Percentiles rank a stretch among this genome's conserved stretches.
Evolutionary conservation across 1,140 invertebrate species (phyloP).

Genomic region (Maniola jurtina): DNA sequence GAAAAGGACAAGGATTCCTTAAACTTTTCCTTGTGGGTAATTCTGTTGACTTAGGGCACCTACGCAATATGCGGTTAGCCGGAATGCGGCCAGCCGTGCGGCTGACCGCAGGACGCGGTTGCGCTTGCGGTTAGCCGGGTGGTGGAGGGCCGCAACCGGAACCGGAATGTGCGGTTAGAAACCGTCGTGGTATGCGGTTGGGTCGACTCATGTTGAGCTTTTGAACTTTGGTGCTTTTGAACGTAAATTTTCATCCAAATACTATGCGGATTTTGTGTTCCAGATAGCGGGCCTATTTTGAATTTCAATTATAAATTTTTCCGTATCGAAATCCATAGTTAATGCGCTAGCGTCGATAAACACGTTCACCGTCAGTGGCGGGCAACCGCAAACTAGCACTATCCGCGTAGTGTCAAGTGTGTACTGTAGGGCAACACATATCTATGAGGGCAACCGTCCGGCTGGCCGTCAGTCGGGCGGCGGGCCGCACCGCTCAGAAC

Average conservation of each 20-base stretch:
- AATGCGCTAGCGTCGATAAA: slow-evolving; percentile 22
- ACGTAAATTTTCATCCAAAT: slow-evolving; percentile 20
- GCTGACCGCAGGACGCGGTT: too few relatives aligned
- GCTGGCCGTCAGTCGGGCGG: not conserved
- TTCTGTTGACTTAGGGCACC: too few relatives aligned
- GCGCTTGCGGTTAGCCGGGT: too few relatives aligned
- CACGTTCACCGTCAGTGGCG: slow-evolving; percentile 24
- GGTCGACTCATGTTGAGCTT: slow-evolving; percentile 4
- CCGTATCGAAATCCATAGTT: slow-evolving; percentile 26
- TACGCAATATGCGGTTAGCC: too few relatives aligned
- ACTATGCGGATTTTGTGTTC: slow-evolving; percentile 25
- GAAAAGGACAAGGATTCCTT: too few relatives aligned
- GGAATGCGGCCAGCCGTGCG: too few relatives aligned
- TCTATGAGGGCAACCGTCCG: slow-evolving; percentile 11
- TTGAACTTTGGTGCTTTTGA: too few relatives aligned
- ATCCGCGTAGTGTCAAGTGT: slow-evolving; percentile 25
- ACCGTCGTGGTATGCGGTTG: slow-evolving; percentile 8
- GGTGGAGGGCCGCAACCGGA: not conserved
- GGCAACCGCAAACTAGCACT: slow-evolving; percentile 28
- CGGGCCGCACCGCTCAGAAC: too few relatives aligned
- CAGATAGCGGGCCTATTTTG: slow-evolving; percentile 38
- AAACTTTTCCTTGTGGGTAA: too few relatives aligned
- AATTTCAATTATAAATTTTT: slow-evolving; percentile 28
- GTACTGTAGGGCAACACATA: too few relatives aligned
- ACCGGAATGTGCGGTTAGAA: not conserved